Conservation (phyloP, 2,113 vertebrate species). For the Herpailurus yagouaroundi region DNA sequence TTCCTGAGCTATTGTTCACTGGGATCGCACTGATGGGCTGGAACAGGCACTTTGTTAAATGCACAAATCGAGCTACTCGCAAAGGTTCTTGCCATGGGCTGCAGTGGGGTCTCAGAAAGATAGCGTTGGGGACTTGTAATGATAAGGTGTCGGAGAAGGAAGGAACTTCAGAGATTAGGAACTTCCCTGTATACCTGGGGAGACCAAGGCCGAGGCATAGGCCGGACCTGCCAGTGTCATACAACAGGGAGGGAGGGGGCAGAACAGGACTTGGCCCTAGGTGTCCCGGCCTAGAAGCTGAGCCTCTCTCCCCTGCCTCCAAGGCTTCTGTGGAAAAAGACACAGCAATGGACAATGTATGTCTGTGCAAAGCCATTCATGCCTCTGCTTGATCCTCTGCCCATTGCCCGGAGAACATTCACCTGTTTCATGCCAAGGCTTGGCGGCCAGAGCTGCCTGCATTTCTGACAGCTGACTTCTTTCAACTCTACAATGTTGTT, state of each 20-base stretch:
- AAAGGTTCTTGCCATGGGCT: neutral
- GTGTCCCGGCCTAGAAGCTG: neutral
- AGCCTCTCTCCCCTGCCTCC: neutral
- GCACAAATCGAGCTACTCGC: constrained; percentile 29
- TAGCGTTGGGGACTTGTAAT: neutral
- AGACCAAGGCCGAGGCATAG: neutral
- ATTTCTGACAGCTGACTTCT: neutral
- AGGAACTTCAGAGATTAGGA: neutral
- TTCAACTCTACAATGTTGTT: neutral
- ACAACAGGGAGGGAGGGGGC: neutral
- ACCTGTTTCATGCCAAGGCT: neutral
- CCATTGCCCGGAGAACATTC: neutral
- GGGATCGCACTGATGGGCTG: constrained; percentile 67
- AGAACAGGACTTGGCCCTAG: neutral
- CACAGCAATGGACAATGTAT: neutral
- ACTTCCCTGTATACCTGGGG: neutral
- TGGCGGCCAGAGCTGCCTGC: neutral
- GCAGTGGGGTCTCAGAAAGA: neutral
- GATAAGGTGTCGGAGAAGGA: neutral
- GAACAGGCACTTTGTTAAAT: constrained; percentile 73
- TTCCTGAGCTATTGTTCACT: constrained; percentile 73
- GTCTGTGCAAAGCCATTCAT: neutral
- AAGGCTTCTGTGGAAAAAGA: neutral
- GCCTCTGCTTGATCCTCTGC: neutral
- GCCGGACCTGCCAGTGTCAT: neutral